Percentiles rank a stretch among this genome's conserved stretches.
Evolutionary conservation across 2,797 vertebrate genomes (phyloP).

Genomic region (Pachyuromys duprasi): DNA sequence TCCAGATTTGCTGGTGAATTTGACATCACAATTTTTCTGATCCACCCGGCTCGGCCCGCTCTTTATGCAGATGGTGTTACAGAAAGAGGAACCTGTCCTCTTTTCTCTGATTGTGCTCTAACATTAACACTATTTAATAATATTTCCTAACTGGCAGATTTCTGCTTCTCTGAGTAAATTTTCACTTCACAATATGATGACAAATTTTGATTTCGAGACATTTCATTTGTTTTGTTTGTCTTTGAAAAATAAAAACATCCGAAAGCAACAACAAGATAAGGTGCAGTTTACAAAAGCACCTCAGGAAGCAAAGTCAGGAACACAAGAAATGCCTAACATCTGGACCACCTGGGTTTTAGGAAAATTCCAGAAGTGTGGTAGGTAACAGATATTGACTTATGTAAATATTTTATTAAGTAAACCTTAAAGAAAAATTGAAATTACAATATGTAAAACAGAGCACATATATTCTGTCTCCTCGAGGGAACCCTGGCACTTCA

Average conservation of each 20-base stretch:
- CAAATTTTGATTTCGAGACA: neutral
- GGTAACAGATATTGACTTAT: neutral
- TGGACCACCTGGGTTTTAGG: neutral
- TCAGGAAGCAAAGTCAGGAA: neutral
- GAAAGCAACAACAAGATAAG: neutral
- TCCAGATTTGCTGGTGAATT: neutral
- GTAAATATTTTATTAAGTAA: neutral
- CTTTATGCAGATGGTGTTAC: neutral
- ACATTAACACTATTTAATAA: neutral
- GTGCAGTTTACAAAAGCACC: neutral
- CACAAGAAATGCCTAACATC: neutral
- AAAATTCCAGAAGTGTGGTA: neutral
- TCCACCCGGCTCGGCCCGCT: neutral
- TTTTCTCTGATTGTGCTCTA: neutral
- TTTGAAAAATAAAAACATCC: slow-evolving; percentile 13
- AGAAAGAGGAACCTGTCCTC: neutral
- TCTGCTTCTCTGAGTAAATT: neutral
- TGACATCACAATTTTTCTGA: neutral
- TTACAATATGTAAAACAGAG: neutral
- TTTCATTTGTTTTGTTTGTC: neutral
- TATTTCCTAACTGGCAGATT: neutral
- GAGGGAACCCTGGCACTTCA: neutral
- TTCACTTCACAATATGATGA: neutral
- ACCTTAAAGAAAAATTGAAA: slow-evolving; percentile 12
- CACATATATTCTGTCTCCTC: neutral